Conservation (phyloP, 2,888 invertebrate species). For the Cryptops parisi region DNA sequence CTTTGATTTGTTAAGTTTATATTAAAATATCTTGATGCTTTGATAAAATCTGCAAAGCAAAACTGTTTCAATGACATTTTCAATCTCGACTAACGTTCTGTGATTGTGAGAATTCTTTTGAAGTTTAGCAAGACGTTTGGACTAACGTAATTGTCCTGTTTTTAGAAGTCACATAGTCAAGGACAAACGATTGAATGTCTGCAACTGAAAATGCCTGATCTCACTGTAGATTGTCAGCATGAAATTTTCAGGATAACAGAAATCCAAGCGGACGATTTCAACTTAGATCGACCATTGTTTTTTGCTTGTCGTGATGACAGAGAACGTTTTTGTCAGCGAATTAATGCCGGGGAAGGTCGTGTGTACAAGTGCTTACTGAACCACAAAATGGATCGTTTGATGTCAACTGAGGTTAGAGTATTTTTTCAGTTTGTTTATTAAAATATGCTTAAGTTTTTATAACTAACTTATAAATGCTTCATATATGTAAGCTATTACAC, state of each 20-base stretch:
- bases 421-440: too few relatives aligned
- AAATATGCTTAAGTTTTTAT: too few relatives aligned
- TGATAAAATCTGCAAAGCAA: too few relatives aligned
- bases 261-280: slow-evolving; percentile 75
- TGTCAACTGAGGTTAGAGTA: slow-evolving; percentile 34
- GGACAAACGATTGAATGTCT: slow-evolving; percentile 71
- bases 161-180: slow-evolving; percentile 44
- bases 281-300: slow-evolving; percentile 75
- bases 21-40: too few relatives aligned
- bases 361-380: slow-evolving; percentile 80
- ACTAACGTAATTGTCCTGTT: slow-evolving; percentile 8
- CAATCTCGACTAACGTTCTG: too few relatives aligned
- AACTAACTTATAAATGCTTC: too few relatives aligned
- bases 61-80: too few relatives aligned
- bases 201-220: slow-evolving; percentile 47
- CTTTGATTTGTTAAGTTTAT: too few relatives aligned
- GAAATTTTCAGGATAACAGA: slow-evolving; percentile 73
- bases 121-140: not conserved
- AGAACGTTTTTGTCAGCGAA: slow-evolving; percentile 51
- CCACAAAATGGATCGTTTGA: slow-evolving; percentile 56
- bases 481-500: too few relatives aligned
- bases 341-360: slow-evolving; percentile 58
- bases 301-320: slow-evolving; percentile 77
- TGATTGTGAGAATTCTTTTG: slow-evolving; percentile 34
- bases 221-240: slow-evolving; percentile 52